phyloP scores from a whole-genome alignment of 2,888 invertebrate genomes.

The Diplolepis rosae region DNA sequence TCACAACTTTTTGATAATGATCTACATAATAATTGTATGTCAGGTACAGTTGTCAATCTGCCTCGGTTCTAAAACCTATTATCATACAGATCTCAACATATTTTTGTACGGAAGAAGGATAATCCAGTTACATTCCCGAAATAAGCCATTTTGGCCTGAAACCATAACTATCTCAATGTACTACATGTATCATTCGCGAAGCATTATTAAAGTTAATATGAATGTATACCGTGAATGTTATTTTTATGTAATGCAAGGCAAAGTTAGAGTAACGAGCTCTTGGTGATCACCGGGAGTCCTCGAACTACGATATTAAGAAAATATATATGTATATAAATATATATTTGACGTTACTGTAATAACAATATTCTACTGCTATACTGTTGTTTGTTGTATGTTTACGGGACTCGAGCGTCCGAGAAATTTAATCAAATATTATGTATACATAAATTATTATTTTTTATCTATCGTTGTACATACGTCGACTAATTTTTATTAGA shows the following conservation, averaged over 20 bases:
- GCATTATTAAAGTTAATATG: constrained; percentile 64
- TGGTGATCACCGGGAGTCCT: constrained; percentile 48
- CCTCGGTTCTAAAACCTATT: constrained; percentile 49
- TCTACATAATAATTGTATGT: neutral
- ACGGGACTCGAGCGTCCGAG: neutral
- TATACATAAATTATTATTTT: neutral
- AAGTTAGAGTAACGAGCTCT: constrained; percentile 55
- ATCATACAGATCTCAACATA: constrained; percentile 63
- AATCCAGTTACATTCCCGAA: constrained; percentile 64
- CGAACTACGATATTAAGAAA: neutral
- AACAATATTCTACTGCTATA: neutral
- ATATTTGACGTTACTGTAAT: constrained; percentile 1
- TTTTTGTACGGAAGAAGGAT: constrained; percentile 63
- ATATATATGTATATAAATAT: constrained; percentile 2
- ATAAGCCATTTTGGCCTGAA: constrained; percentile 64
- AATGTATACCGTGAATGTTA: constrained; percentile 67
- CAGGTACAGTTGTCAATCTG: neutral
- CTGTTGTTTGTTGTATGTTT: neutral
- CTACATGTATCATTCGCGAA: constrained; percentile 62
- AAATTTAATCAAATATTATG: neutral
- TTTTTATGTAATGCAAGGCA: constrained; percentile 64
- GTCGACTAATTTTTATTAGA: neutral
- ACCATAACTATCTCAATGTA: constrained; percentile 67
- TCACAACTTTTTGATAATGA: too few relatives aligned
- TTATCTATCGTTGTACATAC: neutral